Evolutionary conservation across 2,797 vertebrate species (phyloP), one percentile per base, ranked within the genome.

Genomic region (Austrolebias charrua): DNA sequence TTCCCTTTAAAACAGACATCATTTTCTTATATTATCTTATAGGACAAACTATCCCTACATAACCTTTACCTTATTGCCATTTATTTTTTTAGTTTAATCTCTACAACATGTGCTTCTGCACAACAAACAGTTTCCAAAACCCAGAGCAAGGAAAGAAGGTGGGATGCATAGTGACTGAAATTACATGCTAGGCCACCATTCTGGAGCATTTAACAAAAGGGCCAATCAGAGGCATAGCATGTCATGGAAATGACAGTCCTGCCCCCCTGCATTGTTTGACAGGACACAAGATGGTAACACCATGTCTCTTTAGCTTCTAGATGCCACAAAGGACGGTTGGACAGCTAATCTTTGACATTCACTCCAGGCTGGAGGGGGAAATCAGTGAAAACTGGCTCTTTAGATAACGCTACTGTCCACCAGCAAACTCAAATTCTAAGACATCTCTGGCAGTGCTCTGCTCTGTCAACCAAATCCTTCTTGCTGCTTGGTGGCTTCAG

Each of bases 211-310:
- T 66, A 88, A 93, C 89, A 93, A 93, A 84, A 77, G 84, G 81
- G 67, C 69, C 67, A 46, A 69, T 74, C 71, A 76, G 79, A 79
- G 80, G 76, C 70, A 6, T 15, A 45, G 87, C 85, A 75, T 91
- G 88, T 88, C 90, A 93, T 90, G 88, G 83, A 81, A 49, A 77
- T 87, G 92, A 93, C 92, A 92, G 87, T 76, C 79, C 84, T 90
- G 89, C 85, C 91, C 38, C 38, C 83, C 86, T 81, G 80, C 83
- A 87, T 93, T 94, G 91, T 93, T 81, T 83, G 84, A 89, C 83
- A 87, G 81, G 62, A 82, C 82, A 80, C 78, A 93, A 91, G 87
- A 91, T 85, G 88, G 87, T 82, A 77, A 91, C 72, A 74, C 83
- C 70, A 80, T 80, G 84, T 81, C 80, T 86, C 69, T 88, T 77